Base-by-base conservation (phyloP, 2,888 invertebrate genomes). In the Ariolimax columbianus region DNA sequence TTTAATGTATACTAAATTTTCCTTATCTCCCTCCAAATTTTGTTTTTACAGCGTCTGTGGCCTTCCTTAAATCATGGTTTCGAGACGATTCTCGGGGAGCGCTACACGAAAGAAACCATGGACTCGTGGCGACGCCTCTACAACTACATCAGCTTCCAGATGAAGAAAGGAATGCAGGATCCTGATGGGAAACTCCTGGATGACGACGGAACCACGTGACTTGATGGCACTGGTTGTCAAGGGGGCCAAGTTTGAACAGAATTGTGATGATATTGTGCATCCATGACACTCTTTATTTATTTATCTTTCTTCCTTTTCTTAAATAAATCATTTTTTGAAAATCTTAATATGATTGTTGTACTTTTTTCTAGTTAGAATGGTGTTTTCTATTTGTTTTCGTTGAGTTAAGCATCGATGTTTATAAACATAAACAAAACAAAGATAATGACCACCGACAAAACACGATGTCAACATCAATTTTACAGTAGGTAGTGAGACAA, bases 81-180 rank as follows among this genome's bases (percentile, higher is more conserved):
- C 77, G 87, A 88, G 59, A 88, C 89, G 82, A 89, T 89, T 43
- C 87, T 93, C 30, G 89, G 90, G 70, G 91, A 91, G 0, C 87
- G 87, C 33, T 93, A 92, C 86, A 91, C 90, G 0, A 90, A 90
- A 66, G 91, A 91, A 59, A 91, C 92, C 7, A 89, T 91, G 70
- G 91, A 92, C 38, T 91, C 93, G 6, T 93, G 93, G 93, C 89
- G 89, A 40, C 90, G 89, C 36, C 91, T 93, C 59, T 93, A 91
- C 89, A 89, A 89, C 77, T 93, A 91, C 89, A 91, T 93, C 77
- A 89, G 91, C 87, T 89, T 89, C 47, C 91, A 91, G 79, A 93
- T 93, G 92, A 92, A 91, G 85, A 89, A 89, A 26, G 93, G 93
- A 1, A 92, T 92, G 90, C 90, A 91, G 73, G 89, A 91, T 68